These are phyloP conservation scores for Xenopus petersii DNA, from an alignment of 2,797 vertebrate species.

Conservation along the genomic window DNA sequence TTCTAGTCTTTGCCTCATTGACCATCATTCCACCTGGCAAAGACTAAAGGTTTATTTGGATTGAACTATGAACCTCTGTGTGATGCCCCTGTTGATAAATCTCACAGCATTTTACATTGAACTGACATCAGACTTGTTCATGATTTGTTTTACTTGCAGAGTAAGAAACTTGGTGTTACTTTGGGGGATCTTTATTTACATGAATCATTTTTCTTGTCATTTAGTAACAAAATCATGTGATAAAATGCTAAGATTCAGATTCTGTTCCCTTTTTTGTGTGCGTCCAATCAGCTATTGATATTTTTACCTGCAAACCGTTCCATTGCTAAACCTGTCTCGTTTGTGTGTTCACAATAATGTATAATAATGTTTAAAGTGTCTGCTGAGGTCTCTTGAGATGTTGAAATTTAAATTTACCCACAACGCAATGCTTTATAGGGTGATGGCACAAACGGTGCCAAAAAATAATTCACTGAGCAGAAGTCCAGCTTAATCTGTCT, in stretches of 20 bases:
- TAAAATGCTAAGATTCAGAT: not conserved
- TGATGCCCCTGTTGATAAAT: too few relatives aligned
- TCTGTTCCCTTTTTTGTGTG: not conserved
- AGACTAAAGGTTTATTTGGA: too few relatives aligned
- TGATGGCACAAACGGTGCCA: not conserved
- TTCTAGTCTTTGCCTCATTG: too few relatives aligned
- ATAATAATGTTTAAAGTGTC: not conserved
- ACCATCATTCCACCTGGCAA: too few relatives aligned
- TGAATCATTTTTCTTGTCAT: not conserved
- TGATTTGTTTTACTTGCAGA: too few relatives aligned
- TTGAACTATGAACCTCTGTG: too few relatives aligned
- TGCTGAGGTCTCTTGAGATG: not conserved
- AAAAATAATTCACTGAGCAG: not conserved
- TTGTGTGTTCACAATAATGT: not conserved
- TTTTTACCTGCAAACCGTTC: not conserved
- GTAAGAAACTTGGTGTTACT: not conserved
- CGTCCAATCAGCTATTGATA: not conserved
- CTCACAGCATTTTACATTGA: too few relatives aligned
- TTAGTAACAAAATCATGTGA: not conserved
- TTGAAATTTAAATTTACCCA: not conserved
- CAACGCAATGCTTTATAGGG: not conserved
- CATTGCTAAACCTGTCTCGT: not conserved
- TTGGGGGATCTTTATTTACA: not conserved
- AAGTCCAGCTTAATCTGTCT: conserved; percentile 1
- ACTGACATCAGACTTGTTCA: too few relatives aligned